Evolutionary conservation across 2,888 invertebrate species (phyloP), one percentile per base, ranked within the genome.

Genomic region (Cryptus armator): DNA sequence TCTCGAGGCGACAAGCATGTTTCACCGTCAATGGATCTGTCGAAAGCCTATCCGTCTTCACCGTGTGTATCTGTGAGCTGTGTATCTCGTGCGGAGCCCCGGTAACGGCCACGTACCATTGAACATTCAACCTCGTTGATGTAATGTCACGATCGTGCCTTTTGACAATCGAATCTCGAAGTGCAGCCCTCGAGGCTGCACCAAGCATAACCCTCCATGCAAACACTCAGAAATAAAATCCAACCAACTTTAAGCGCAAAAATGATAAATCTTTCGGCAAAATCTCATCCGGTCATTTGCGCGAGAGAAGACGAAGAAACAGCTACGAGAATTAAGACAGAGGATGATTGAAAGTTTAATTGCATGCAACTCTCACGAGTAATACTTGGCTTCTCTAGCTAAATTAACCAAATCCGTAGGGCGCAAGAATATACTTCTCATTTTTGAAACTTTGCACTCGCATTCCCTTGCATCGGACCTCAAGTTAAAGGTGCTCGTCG

Each of bases 311-410:
- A 91, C 90, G 90, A 89, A 89, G 90, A 90, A 51, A 64, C 24
- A 32, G 12, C 44, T 9, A 44, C 5, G 10, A 72, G 44, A 74
- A 80, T 80, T 37, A 72, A 56, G 46, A 67, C 66, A 29, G 19
- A 67, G 64, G 29, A 24, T 81, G 88, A 90, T 88, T 89, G 88
- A 89, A 91, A 91, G 90, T 90, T 92, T 91, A 92, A 92, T 92
- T 91, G 89, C 89, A 90, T 89, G 91, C 89, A 91, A 85, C 87
- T 90, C 79, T 87, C 67, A 37, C 72, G 56, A 80, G 14, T 5
- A 46, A 78, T 48, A 44, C 29, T 9, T 85, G 24, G 83, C 84
- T 83, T 48, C 75, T 59, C 3, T 53, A 83, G 84, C 82, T 85
- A 80, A 88, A 88, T 89, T 86, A 88, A 88, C 86, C 85, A 76